phyloP scores from a whole-genome alignment of 2,888 invertebrate genomes.

The Conus canariensis region DNA sequence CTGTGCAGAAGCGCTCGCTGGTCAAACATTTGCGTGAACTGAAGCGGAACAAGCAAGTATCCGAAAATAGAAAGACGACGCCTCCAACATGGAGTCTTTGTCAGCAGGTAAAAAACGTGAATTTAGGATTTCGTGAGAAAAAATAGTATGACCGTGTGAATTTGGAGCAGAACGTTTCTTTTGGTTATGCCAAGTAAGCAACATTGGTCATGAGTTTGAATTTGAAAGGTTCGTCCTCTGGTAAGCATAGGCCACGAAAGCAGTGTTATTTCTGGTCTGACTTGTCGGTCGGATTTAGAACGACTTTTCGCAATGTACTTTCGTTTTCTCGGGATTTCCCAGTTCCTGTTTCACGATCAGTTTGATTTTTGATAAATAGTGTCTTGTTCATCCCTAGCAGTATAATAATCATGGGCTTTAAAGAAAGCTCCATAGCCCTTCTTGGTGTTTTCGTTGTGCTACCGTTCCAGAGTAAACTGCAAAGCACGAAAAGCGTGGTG shows the following conservation, averaged over 20 bases:
- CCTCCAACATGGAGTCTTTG: slow-evolving; percentile 23
- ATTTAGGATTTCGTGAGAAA: not conserved
- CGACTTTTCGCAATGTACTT: not conserved
- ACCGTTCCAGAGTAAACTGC: not conserved
- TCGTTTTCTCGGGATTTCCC: slow-evolving; percentile 13
- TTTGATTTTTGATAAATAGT: not conserved
- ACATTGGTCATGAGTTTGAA: not conserved
- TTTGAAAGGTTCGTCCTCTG: too few species aligned
- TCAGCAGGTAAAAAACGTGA: not conserved
- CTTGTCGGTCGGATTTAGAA: not conserved
- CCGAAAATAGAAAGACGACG: not conserved
- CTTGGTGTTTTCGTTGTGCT: not conserved
- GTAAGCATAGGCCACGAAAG: too few species aligned
- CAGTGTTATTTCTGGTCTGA: not conserved
- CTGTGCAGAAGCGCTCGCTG: not conserved
- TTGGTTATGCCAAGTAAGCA: not conserved
- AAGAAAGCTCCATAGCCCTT: not conserved
- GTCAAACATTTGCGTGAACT: not conserved
- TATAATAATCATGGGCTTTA: not conserved
- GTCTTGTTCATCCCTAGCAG: not conserved
- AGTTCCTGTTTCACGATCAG: not conserved
- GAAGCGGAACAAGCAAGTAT: not conserved
- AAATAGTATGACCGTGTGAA: not conserved
- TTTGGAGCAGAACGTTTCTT: not conserved
- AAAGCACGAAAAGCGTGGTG: not conserved